A percentile compares a stretch with the other conserved stretches of the same genome.
phyloP scores from a whole-genome alignment of 2,113 vertebrate genomes.

The Colossoma macropomum region DNA sequence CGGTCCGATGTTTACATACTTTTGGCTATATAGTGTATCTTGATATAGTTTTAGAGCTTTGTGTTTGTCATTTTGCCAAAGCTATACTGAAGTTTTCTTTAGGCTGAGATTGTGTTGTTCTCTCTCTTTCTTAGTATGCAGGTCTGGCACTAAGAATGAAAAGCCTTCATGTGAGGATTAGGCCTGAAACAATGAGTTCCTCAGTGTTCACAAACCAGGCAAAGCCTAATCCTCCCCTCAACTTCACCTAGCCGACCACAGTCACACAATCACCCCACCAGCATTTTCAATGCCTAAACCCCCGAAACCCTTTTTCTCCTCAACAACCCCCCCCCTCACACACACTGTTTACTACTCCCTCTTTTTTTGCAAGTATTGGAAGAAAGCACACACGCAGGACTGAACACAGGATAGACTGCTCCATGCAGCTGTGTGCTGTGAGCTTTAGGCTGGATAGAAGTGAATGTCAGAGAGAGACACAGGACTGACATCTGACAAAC shows the following conservation, averaged over 20 bases:
- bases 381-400: background rate
- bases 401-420: background rate
- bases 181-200: slow-evolving; percentile 62
- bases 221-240: slow-evolving; percentile 55
- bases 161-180: slow-evolving; percentile 56
- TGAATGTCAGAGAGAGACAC: background rate
- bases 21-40: background rate
- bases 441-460: slow-evolving; percentile 2
- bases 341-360: background rate
- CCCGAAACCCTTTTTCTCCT: background rate
- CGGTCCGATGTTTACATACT: no score
- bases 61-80: background rate
- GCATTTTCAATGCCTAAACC: slow-evolving; percentile 18
- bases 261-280: slow-evolving; percentile 30
- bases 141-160: slow-evolving; percentile 28
- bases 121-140: slow-evolving; percentile 1
- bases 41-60: background rate
- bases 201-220: slow-evolving; percentile 45
- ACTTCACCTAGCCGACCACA: slow-evolving; percentile 11
- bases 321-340: background rate
- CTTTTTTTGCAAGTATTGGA: background rate
- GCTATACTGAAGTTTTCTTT: background rate
- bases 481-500: background rate
- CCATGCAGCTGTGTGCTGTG: background rate
- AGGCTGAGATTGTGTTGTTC: slow-evolving; percentile 7